These are phyloP conservation scores for Laticauda colubrina DNA, from an alignment of 2,113 vertebrate genomes.

Conservation along the genomic window DNA sequence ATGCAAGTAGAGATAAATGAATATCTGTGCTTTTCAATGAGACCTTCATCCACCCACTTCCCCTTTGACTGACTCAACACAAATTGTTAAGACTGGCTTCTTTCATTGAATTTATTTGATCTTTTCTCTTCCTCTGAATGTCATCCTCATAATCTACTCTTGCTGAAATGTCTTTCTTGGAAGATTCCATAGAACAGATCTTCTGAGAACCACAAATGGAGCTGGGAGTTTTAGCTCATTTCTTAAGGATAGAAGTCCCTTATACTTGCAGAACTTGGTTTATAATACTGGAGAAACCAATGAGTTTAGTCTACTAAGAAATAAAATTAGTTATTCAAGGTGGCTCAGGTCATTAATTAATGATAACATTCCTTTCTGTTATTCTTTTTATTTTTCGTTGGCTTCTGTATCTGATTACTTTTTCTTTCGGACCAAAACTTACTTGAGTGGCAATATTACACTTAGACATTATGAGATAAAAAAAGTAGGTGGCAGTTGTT, in stretches of 20 bases:
- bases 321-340: not conserved
- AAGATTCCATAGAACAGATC: not conserved
- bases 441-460: not conserved
- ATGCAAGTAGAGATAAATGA: slow-evolving; percentile 51
- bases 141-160: slow-evolving; percentile 7
- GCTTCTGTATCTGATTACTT: not conserved
- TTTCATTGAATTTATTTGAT: slow-evolving; percentile 10
- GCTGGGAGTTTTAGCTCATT: not conserved
- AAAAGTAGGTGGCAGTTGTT: not conserved
- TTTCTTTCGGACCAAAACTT: not conserved
- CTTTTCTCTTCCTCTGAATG: slow-evolving; percentile 1
- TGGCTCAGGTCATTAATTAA: not conserved
- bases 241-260: not conserved
- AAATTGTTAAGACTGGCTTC: slow-evolving; percentile 36
- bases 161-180: not conserved
- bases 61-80: not conserved
- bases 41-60: not conserved
- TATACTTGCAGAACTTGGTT: not conserved
- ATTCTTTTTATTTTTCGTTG: not conserved
- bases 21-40: slow-evolving; percentile 55
- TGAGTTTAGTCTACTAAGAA: not conserved
- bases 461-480: not conserved
- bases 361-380: not conserved
- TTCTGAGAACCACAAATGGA: too few species aligned
- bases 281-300: not conserved